A percentile compares a stretch with the other conserved stretches of the same genome.
Evolutionary conservation across 2,797 vertebrate species (phyloP).

Genomic region (Gambelia wislizenii): DNA sequence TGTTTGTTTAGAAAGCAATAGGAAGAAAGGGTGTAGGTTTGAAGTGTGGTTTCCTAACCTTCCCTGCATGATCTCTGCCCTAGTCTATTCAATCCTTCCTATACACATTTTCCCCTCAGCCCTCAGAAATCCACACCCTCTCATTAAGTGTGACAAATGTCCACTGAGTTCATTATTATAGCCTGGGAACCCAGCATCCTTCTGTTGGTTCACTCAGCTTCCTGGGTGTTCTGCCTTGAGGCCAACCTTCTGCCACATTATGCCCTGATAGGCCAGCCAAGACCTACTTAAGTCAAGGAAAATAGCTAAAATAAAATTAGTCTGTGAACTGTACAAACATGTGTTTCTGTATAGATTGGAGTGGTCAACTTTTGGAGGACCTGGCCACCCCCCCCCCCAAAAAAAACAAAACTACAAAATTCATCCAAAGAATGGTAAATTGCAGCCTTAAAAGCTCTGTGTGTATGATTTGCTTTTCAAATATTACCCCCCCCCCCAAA

Average conservation of each 20-base stretch:
- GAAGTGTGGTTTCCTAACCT: neutral
- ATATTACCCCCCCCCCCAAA: too few species aligned
- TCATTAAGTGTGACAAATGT: neutral
- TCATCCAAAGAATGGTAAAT: too few species aligned
- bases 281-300: neutral
- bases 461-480: too few species aligned
- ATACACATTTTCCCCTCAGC: neutral
- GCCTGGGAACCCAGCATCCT: neutral
- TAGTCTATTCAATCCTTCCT: neutral
- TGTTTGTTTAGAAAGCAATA: neutral
- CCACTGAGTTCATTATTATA: neutral
- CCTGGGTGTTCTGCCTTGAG: slow-evolving; percentile 5
- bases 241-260: slow-evolving; percentile 8
- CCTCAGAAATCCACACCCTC: fast-evolving
- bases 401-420: too few species aligned
- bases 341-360: neutral
- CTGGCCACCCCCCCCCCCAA: too few species aligned
- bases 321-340: fast-evolving
- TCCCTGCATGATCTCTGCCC: neutral
- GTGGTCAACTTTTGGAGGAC: too few species aligned
- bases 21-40: neutral
- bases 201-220: neutral
- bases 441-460: too few species aligned
- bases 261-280: neutral
- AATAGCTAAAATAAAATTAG: neutral